Evolutionary conservation across 2,888 invertebrate genomes (phyloP).

Genomic region (Lepidocyrtoides sp.): DNA sequence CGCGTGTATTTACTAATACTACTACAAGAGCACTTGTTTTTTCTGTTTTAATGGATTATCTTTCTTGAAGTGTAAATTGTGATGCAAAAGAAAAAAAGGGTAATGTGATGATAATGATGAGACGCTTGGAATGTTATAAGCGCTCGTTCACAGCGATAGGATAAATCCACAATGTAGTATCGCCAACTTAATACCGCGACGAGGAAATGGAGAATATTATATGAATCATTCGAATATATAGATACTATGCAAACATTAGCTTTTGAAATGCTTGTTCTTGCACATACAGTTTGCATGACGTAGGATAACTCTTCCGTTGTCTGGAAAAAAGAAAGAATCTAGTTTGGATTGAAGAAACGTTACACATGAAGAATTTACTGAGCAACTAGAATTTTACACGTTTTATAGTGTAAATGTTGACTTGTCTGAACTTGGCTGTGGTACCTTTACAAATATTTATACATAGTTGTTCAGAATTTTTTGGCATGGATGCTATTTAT

Average conservation of each 20-base stretch:
- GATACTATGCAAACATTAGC: neutral
- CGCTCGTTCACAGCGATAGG: neutral
- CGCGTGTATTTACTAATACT: conserved; percentile 2
- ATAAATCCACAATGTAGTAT: neutral
- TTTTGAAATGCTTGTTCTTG: neutral
- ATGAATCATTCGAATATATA: neutral
- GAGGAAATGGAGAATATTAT: conserved; percentile 5
- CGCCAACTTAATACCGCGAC: neutral
- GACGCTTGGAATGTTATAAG: conserved; percentile 48
- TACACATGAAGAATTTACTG: conserved; percentile 7
- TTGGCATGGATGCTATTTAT: conserved; percentile 17
- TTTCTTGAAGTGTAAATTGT: conserved; percentile 55
- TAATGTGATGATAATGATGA: conserved; percentile 23
- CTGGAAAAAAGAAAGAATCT: too few relatives aligned
- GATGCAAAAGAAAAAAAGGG: conserved; percentile 3
- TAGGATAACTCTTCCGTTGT: neutral
- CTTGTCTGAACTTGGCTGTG: neutral
- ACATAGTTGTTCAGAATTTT: neutral
- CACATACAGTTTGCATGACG: neutral
- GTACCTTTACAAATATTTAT: conserved; percentile 1
- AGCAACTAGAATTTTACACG: neutral
- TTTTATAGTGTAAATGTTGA: neutral
- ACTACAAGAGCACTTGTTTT: conserved; percentile 3
- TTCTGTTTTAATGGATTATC: conserved; percentile 55
- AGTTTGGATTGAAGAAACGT: neutral